These are phyloP conservation scores for Bubo blakistoni DNA, from an alignment of 2,113 vertebrate genomes.

Conservation along the genomic window DNA sequence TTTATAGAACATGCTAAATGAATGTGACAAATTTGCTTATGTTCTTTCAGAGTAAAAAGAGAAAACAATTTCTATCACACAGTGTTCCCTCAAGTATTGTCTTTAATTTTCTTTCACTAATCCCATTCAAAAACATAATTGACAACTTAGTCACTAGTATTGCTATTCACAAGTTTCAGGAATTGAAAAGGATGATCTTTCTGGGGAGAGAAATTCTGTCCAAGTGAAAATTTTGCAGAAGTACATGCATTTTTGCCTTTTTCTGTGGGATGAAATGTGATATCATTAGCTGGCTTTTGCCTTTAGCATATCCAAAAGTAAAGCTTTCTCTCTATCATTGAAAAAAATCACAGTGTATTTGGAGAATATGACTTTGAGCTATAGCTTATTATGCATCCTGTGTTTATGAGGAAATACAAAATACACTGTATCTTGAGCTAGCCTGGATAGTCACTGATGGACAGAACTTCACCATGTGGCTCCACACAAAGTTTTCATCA, in stretches of 20 bases:
- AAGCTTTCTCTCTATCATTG: not conserved
- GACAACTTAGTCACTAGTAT: not conserved
- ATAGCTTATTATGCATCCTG: not conserved
- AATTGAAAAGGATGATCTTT: not conserved
- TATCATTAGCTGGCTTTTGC: not conserved
- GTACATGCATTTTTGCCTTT: not conserved
- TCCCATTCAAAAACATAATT: not conserved
- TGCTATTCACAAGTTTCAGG: not conserved
- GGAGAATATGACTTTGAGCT: not conserved
- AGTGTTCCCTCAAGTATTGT: not conserved
- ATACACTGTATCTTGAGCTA: conserved; percentile 17
- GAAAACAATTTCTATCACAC: not conserved
- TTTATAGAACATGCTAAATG: not conserved
- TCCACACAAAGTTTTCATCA: conserved; percentile 42
- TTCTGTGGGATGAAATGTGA: not conserved
- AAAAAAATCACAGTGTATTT: not conserved
- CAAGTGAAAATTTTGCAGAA: not conserved
- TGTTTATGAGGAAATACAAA: conserved; percentile 16
- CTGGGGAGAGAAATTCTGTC: not conserved
- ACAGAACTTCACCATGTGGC: not conserved
- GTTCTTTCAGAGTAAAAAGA: not conserved
- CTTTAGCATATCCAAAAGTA: not conserved
- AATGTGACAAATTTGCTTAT: not conserved
- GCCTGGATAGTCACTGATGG: not conserved
- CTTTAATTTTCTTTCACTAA: not conserved